Conservation (phyloP, 2,797 vertebrate species). For the Arrhamphus sclerolepis region DNA sequence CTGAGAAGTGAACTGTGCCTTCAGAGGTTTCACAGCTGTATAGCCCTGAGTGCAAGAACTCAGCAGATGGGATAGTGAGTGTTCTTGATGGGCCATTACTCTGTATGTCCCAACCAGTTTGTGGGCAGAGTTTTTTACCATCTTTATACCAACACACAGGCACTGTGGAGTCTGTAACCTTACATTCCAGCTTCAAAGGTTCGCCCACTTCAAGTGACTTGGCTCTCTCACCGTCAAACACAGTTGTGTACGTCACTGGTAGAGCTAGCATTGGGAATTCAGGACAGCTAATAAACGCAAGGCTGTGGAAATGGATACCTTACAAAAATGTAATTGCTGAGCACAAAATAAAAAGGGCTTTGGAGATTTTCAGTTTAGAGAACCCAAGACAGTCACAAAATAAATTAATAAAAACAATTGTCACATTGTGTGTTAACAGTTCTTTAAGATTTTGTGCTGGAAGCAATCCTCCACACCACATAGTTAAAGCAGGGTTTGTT, state of each 20-base stretch:
- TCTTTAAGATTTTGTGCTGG: constrained; percentile 40
- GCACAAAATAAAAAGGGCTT: constrained; percentile 49
- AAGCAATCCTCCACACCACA: constrained; percentile 62
- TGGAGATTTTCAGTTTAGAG: constrained; percentile 48
- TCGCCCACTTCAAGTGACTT: constrained; percentile 81
- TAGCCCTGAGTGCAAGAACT: constrained; percentile 83
- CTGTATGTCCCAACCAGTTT: constrained; percentile 81
- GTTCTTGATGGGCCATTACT: constrained; percentile 79
- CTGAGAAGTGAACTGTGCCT: constrained; percentile 83
- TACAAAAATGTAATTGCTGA: constrained; percentile 52
- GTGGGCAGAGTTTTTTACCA: constrained; percentile 74
- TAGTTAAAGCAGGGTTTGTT: constrained; percentile 67
- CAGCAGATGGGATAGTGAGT: constrained; percentile 81
- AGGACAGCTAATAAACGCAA: constrained; percentile 76
- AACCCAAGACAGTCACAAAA: constrained; percentile 46
- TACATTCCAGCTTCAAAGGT: constrained; percentile 84
- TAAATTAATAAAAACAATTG: constrained; percentile 35
- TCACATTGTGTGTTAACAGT: constrained; percentile 33
- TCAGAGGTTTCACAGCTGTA: constrained; percentile 82
- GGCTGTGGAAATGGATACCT: constrained; percentile 55
- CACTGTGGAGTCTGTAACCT: constrained; percentile 82
- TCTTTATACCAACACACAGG: constrained; percentile 86
- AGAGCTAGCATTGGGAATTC: constrained; percentile 79
- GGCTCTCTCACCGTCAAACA: constrained; percentile 78
- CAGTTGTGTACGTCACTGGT: constrained; percentile 72